These are phyloP conservation scores for Eulemur rubriventer DNA, from an alignment of 2,797 vertebrate species.

Conservation along the genomic window DNA sequence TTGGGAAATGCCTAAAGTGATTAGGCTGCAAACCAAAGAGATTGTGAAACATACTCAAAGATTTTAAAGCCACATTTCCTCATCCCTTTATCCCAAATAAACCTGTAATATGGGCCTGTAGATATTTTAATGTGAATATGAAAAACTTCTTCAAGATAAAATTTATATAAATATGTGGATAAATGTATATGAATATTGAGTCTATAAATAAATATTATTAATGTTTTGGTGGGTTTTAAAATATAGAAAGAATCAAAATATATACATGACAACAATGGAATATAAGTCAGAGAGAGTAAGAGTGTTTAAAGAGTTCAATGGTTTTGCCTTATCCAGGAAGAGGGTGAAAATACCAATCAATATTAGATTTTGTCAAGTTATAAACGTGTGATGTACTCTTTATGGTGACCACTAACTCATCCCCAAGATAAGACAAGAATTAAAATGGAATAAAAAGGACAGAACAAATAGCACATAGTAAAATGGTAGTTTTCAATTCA, in stretches of 20 bases:
- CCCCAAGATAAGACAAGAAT: background rate
- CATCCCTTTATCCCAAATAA: background rate
- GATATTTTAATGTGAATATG: background rate
- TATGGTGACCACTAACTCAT: background rate
- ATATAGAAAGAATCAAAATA: background rate
- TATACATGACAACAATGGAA: background rate
- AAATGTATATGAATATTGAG: background rate
- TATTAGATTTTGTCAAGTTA: background rate
- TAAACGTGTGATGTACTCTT: background rate
- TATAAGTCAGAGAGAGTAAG: background rate
- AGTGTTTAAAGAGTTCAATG: background rate
- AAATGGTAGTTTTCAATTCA: background rate
- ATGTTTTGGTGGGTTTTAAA: constrained; percentile 3
- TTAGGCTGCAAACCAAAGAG: background rate
- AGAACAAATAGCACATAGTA: background rate
- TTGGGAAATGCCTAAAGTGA: constrained; percentile 18
- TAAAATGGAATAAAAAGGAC: background rate
- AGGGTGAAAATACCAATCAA: background rate
- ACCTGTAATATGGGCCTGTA: background rate
- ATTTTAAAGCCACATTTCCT: constrained; percentile 18
- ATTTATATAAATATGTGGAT: background rate
- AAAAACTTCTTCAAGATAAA: background rate
- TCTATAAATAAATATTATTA: background rate
- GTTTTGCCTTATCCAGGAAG: background rate
- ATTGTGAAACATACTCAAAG: background rate